Evolutionary conservation across 2,113 vertebrate genomes (phyloP).

Genomic region (Xiphorhynchus elegans): DNA sequence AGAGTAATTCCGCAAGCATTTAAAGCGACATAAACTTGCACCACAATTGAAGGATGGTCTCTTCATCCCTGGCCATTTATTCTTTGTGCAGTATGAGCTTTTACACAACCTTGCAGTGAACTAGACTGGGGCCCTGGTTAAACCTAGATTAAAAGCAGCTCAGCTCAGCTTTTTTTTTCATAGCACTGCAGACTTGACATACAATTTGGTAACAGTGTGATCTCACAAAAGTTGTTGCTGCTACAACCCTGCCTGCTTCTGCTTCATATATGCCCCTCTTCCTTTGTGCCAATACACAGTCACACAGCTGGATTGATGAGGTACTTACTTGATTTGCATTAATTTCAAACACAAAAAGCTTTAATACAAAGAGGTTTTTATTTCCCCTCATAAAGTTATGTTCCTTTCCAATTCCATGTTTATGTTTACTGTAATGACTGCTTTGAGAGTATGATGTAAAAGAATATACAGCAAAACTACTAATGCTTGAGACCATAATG

Average conservation of each 20-base stretch:
- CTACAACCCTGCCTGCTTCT: background rate
- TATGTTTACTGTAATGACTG: background rate
- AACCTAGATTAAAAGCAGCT: background rate
- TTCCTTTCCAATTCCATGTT: background rate
- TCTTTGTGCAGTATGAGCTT: background rate
- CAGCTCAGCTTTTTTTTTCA: background rate
- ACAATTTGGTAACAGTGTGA: background rate
- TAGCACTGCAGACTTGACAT: background rate
- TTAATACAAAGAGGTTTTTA: background rate
- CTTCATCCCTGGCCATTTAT: background rate
- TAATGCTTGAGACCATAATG: background rate
- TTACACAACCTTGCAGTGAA: background rate
- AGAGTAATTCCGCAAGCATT: background rate
- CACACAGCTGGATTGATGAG: background rate
- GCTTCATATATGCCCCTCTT: background rate
- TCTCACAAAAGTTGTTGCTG: background rate
- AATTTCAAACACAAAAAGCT: background rate
- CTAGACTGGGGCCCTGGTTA: background rate
- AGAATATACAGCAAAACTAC: background rate
- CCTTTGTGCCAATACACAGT: background rate
- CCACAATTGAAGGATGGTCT: background rate
- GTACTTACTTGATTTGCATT: background rate
- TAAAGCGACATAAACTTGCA: background rate
- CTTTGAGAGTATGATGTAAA: background rate
- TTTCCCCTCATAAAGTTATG: background rate